Evolutionary conservation across 1,140 invertebrate genomes (phyloP).

Genomic region (Penaeus vannamei): DNA sequence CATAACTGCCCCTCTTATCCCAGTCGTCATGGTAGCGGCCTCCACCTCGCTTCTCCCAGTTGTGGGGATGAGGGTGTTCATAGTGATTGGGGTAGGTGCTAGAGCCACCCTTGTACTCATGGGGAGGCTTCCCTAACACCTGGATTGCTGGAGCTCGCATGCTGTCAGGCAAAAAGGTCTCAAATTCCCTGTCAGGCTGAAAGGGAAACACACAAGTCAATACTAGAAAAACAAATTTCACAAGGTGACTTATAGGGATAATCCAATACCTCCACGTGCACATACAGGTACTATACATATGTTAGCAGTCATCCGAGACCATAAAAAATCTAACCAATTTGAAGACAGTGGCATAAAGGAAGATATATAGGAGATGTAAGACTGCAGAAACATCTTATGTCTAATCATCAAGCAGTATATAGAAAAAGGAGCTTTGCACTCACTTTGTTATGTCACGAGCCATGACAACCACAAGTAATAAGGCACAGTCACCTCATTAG

Average conservation of each 20-base stretch:
- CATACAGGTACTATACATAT: no score
- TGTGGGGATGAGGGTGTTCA: conserved; percentile 37
- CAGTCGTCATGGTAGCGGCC: conserved; percentile 55
- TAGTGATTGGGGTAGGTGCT: conserved; percentile 43
- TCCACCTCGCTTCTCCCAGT: conserved; percentile 53
- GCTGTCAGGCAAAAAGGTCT: conserved; percentile 54
- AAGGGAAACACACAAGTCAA: not conserved
- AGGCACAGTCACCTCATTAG: no score
- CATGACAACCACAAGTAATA: no score
- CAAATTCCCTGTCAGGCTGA: conserved; percentile 62
- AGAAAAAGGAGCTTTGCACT: no score
- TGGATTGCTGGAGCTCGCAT: conserved; percentile 61
- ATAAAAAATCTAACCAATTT: no score
- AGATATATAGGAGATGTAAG: no score
- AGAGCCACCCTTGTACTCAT: conserved; percentile 54
- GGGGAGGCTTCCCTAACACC: conserved; percentile 53
- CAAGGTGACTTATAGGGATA: not conserved
- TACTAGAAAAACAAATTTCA: not conserved
- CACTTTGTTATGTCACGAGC: no score
- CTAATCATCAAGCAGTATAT: no score
- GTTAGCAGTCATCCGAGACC: no score
- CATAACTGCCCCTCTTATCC: conserved; percentile 55
- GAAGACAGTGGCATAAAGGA: no score
- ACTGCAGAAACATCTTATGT: no score
- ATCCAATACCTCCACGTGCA: not conserved